Conservation (phyloP, 1,140 invertebrate genomes). For the Saxidomus purpurata region DNA sequence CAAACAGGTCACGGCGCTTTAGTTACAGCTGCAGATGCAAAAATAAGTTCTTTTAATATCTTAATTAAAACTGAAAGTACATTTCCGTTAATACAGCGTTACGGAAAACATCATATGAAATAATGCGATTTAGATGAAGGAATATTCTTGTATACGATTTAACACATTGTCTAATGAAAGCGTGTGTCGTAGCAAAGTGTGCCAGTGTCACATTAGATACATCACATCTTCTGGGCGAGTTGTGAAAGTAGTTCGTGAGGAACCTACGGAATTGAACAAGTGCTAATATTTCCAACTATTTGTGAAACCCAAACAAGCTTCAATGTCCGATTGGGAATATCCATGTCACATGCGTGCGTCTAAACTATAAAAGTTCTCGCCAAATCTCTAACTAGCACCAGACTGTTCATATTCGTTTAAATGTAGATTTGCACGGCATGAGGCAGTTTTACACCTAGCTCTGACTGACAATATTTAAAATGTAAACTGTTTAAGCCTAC, state of each 20-base stretch:
- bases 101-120: not conserved
- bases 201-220: conserved; percentile 16
- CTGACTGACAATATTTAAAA: too few relatives aligned
- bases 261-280: not conserved
- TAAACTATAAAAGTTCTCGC: not conserved
- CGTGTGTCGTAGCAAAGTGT: not conserved
- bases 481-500: too few relatives aligned
- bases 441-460: too few relatives aligned
- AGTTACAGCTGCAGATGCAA: not conserved
- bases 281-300: conserved; percentile 27
- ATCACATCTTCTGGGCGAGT: not conserved
- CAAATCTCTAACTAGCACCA: not conserved
- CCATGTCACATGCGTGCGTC: not conserved
- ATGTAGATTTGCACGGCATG: not conserved
- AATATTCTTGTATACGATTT: too few relatives aligned
- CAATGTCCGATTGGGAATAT: not conserved
- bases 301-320: conserved; percentile 2
- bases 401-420: not conserved
- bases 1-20: not conserved
- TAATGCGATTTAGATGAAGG: too few relatives aligned
- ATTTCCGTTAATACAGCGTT: not conserved
- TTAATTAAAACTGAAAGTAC: not conserved
- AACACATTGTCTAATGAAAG: too few relatives aligned
- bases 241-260: conserved; percentile 23
- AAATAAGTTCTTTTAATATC: too few relatives aligned